Base-by-base conservation (phyloP, 2,113 vertebrate genomes). In the Toxotes chatareus region DNA sequence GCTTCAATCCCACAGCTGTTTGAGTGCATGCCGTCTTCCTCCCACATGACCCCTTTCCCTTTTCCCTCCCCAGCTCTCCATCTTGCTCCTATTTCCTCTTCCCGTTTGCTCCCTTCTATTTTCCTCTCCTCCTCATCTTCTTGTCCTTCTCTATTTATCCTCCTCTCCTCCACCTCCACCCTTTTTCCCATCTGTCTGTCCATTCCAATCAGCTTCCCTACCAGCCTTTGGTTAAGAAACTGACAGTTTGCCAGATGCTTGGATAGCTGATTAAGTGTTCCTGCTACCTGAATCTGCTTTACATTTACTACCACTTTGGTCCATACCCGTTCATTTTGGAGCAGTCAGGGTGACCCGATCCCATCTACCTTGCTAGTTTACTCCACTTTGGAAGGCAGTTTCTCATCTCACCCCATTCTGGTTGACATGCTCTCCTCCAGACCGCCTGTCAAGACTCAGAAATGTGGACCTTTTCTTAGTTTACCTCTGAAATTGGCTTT, bases 401-500 rank as follows among this genome's bases (percentile, higher is more conserved):
- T 91, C 36, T 88, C 65, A 85, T 87, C 83, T 80, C 84, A 69
- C 80, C 77, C 49, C 69, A 86, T 90, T 89, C 55, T 70, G 73
- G 83, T 60, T 88, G 88, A 86, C 85, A 65, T 79, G 57, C 23
- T 85, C 79, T 80, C 68, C 38, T 85, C 76, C 67, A 46, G 74
- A 80, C 83, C 42, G 27, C 81, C 76, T 78, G 63, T 85, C 84
- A 73, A 70, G 71, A 62, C 72, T 70, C 57, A 69, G 36, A 86
- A 77, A 82, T 31, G 55, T 5, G 1, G 40, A 61, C 67, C 16
- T 51, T 80, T 75, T 69, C 62, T 36, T 60, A 11, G 70, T 83
- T 81, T 88, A 72, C 70, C 66, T 77, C 63, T 67, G 60, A 91
- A 85, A 90, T 89, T 86, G 89, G 64, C 56, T 88, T 79, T 91